phyloP scores from a whole-genome alignment of 1,140 invertebrate genomes.

The Cryptotermes secundus region DNA sequence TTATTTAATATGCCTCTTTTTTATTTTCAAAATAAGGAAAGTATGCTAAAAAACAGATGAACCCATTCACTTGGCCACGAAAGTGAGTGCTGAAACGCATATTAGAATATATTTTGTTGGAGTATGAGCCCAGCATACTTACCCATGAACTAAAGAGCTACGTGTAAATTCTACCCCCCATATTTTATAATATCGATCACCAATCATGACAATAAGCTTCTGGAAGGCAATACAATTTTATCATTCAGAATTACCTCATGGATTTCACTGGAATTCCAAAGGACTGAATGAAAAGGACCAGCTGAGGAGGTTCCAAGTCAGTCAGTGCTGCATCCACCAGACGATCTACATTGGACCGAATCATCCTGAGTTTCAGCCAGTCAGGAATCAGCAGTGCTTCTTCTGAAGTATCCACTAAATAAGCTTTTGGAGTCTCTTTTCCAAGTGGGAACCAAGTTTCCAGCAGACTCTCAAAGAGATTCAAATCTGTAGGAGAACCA shows the following conservation, averaged over 20 bases:
- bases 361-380: constrained; percentile 93
- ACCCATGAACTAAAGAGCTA: too few species aligned
- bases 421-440: constrained; percentile 67
- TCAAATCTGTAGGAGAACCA: constrained; percentile 43
- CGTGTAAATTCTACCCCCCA: too few species aligned
- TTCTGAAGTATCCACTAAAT: constrained; percentile 79
- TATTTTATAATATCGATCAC: too few species aligned
- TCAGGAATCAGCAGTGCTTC: constrained; percentile 87
- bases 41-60: too few species aligned
- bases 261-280: constrained; percentile 91
- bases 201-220: too few species aligned
- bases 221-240: not conserved
- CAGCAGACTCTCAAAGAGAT: constrained; percentile 35
- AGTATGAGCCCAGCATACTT: too few species aligned
- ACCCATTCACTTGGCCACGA: too few species aligned
- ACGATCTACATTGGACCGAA: constrained; percentile 77
- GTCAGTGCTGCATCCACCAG: constrained; percentile 84
- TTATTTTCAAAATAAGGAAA: too few species aligned
- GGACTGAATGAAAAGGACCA: constrained; percentile 94
- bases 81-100: too few species aligned
- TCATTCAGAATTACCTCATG: constrained; percentile 61
- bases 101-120: too few species aligned
- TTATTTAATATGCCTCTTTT: too few species aligned
- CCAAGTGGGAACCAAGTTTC: constrained; percentile 60
- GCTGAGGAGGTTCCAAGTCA: constrained; percentile 82